Base-by-base conservation (phyloP, 23 tunicate species). In the Oikopleura vanhoeffeni region DNA sequence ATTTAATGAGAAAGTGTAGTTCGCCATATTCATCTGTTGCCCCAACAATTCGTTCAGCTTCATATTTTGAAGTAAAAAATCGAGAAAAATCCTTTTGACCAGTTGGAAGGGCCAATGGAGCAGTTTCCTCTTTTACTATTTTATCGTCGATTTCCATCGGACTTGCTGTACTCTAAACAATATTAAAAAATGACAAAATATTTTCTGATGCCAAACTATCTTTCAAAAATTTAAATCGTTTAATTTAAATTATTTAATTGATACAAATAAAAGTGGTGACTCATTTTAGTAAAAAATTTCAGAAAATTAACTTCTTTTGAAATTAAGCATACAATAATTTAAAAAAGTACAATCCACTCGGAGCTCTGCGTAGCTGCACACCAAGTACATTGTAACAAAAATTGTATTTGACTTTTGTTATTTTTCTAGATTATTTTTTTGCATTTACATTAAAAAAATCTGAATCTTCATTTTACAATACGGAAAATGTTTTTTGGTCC, bases 21-120 rank as follows among this genome's bases (percentile, higher is more conserved):
- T 71, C 79, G 35, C 79, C 79, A 71, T 71, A 18, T 71, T 71
- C 35, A 13, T 71, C 79, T 2, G 79, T 71, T 18, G 79, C 79
- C 4, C 79, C 79, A 2, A 18, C 27, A 2, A 71, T 71, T 71
- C 35, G 27, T 30, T 71, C 79, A 3, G 79, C 79, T 30, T 71
- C 35, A 38, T 71, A 71, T 49, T 49, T 49, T 49, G 64, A 24
- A 13, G 64, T 49, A 24, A 49, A 49, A 49, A 49, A 49, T 8
- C 64, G 64, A 24, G 18, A 8, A 24, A 49, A 49, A 49, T 49
- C 64, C 18, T 13, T 49, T 24, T 49, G 64, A 13, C 64, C 64
- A 24, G 64, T 49, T 24, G 64, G 64, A 8, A 49, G 24, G 64
- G 64, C 64, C 64, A 49, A 24, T 24, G 13, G 64, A 8, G 64